A percentile compares a stretch with the other conserved stretches of the same genome.
These are phyloP conservation scores for Tamias sibiricus DNA, from an alignment of 2,113 vertebrate species.

Conservation along the genomic window DNA sequence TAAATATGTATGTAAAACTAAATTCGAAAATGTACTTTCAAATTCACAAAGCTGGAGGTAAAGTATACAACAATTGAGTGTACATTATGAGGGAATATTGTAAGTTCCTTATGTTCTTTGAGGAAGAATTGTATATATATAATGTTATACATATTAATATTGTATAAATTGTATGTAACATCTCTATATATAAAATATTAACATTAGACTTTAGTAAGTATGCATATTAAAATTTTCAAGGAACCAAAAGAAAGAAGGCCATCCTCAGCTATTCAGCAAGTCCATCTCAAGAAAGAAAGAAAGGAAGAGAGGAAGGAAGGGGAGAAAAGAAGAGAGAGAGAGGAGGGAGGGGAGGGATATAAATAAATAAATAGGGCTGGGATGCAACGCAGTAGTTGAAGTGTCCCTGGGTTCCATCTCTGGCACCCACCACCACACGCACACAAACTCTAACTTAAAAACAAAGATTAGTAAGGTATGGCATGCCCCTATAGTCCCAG, in stretches of 20 bases:
- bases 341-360: too few relatives aligned
- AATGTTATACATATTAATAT: neutral
- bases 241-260: neutral
- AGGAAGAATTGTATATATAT: neutral
- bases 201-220: neutral
- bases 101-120: neutral
- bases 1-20: neutral
- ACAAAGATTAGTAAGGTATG: too few relatives aligned
- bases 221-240: neutral
- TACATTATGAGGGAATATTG: neutral
- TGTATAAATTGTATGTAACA: neutral
- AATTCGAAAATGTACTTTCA: conserved; percentile 1
- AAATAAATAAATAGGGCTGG: too few relatives aligned
- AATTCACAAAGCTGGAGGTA: conserved; percentile 44
- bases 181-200: neutral
- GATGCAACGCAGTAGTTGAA: too few relatives aligned
- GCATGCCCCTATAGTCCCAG: too few relatives aligned
- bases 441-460: too few relatives aligned
- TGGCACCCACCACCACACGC: too few relatives aligned
- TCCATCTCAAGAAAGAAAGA: too few relatives aligned
- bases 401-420: too few relatives aligned
- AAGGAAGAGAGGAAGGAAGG: too few relatives aligned
- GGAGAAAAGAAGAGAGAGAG: too few relatives aligned
- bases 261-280: too few relatives aligned
- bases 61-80: neutral